Conservation (phyloP, 64 coral and sea anemone species). For the Pocillopora damicornis region DNA sequence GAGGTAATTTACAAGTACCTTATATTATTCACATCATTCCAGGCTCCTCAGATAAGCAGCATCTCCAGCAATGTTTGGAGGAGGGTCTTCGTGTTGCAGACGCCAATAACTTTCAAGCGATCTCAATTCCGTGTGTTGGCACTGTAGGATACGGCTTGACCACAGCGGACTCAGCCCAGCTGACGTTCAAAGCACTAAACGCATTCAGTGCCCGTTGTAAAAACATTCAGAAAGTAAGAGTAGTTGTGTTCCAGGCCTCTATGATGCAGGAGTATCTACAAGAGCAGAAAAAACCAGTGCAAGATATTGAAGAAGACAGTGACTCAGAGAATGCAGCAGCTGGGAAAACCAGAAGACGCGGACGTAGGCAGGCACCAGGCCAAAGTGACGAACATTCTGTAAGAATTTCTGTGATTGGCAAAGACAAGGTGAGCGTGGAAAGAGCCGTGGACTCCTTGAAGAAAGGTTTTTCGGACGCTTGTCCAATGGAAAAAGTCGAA, state of each 20-base stretch:
- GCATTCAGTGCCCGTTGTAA: constrained; percentile 19
- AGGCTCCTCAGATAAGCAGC: not conserved
- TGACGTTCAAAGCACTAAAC: constrained; percentile 49
- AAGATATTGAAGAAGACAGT: not conserved
- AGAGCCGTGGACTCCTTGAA: constrained; percentile 8
- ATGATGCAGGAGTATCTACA: constrained; percentile 55
- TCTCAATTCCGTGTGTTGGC: constrained; percentile 54
- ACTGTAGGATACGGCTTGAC: constrained; percentile 36
- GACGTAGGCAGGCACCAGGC: not conserved
- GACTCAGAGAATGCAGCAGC: not conserved
- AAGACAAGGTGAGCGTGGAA: constrained; percentile 24
- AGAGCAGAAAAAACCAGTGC: constrained; percentile 15
- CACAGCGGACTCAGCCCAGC: constrained; percentile 35
- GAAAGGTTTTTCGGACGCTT: constrained; percentile 42
- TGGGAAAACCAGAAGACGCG: not conserved
- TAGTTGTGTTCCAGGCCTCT: constrained; percentile 56
- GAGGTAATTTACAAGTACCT: constrained; percentile 29
- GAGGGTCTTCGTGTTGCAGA: constrained; percentile 46
- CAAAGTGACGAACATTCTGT: not conserved
- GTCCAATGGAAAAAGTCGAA: constrained; percentile 20
- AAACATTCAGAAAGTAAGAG: constrained; percentile 35
- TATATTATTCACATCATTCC: constrained; percentile 45
- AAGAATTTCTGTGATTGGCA: constrained; percentile 22
- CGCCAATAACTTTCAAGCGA: not conserved
- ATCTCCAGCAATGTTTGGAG: constrained; percentile 51